phyloP scores from a whole-genome alignment of 2,797 vertebrate species.

The Cephalopachus bancanus region DNA sequence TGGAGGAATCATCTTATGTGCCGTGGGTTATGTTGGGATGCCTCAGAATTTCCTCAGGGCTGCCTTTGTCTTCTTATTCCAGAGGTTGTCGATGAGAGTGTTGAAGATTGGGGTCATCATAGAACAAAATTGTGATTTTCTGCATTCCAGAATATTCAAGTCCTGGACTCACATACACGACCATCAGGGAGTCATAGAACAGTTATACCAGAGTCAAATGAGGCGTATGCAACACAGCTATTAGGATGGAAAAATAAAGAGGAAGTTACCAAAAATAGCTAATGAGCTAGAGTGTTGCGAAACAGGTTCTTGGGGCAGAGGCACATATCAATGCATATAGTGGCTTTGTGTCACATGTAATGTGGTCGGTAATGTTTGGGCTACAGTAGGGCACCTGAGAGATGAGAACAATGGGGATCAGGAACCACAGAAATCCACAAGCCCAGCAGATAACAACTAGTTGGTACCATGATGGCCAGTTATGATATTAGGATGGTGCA shows the following conservation, averaged over 20 bases:
- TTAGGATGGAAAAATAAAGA: conserved; percentile 70
- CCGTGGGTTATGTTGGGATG: background rate
- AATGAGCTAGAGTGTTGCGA: conserved; percentile 72
- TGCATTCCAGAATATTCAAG: conserved; percentile 65
- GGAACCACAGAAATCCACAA: conserved; percentile 78
- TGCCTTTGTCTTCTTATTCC: conserved; percentile 77
- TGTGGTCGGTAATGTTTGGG: conserved; percentile 72
- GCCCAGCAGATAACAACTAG: conserved; percentile 73
- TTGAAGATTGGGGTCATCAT: conserved; percentile 78
- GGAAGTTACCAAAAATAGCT: conserved; percentile 75
- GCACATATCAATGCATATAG: conserved; percentile 60
- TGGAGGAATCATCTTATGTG: background rate
- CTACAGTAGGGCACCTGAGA: conserved; percentile 75
- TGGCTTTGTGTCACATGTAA: conserved; percentile 79
- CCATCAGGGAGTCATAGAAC: conserved; percentile 73
- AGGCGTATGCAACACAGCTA: conserved; percentile 58
- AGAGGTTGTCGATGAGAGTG: conserved; percentile 76
- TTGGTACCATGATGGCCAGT: conserved; percentile 42
- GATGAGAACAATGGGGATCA: conserved; percentile 71
- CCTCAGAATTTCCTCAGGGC: conserved; percentile 62
- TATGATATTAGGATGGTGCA: conserved; percentile 76
- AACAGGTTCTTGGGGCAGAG: conserved; percentile 30
- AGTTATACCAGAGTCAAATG: conserved; percentile 76
- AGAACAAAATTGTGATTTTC: conserved; percentile 76
- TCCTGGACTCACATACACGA: conserved; percentile 73